Evolutionary conservation across 2,888 invertebrate species (phyloP), one percentile per base, ranked within the genome.

Genomic region (Chrysomela aeneicollis): DNA sequence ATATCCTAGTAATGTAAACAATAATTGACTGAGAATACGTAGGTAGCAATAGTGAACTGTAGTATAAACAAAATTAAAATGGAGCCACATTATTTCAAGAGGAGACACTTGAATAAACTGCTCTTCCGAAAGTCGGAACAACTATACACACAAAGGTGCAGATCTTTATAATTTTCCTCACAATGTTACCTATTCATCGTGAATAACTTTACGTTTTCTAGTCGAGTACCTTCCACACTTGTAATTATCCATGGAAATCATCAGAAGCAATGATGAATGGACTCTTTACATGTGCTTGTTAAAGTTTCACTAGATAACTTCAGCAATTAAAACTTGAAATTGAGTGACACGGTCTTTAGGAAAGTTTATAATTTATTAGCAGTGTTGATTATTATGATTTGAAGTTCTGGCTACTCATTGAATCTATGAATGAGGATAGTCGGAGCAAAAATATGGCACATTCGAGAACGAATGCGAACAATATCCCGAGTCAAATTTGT

Each of bases 201-300:
- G 32, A 19, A 50, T 26, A 60, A 37, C 49, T 55, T 54, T 58
- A 59, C 46, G 49, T 64, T 64, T 64, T 64, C 60, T 57, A 64
- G 60, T 64, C 22, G 61, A 64, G 58, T 64, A 61, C 64, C 60
- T 55, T 42, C 42, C 57, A 54, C 55, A 47, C 49, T 12, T 51
- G 61, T 50, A 65, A 65, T 65, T 65, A 65, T 60, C n/a, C 42
- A n/a, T 37, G 61, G 49, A 59, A 65, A 67, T 64, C 62, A 62
- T 67, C 61, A 63, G 61, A 46, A 61, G 66, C 54, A 57, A 64
- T 64, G 65, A 66, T 66, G 65, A 68, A 70, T 70, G 30, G 64
- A 49, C 58, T 30, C 35, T 62, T 65, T 61, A 60, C 65, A 65
- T 65, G 64, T 61, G 64, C 69, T 53, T 59, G 54, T 52, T 51